A percentile compares a stretch with the other conserved stretches of the same genome.
These are phyloP conservation scores for Trichacis sp. DNA, from an alignment of 2,888 invertebrate genomes.

Conservation along the genomic window DNA sequence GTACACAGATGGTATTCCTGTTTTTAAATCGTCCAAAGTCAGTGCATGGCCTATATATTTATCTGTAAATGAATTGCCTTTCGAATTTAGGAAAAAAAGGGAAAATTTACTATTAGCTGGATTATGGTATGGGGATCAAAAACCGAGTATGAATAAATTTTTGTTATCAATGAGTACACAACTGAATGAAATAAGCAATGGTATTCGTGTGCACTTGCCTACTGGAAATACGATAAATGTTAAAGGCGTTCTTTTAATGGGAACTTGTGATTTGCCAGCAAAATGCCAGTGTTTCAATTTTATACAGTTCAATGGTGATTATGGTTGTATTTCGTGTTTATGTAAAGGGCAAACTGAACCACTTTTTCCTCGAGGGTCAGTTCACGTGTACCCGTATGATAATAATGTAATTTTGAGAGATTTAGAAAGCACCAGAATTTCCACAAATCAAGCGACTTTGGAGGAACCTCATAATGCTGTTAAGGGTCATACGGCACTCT, in stretches of 20 bases:
- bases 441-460: too few species aligned
- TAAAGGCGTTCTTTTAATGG: too few species aligned
- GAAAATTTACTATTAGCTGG: slow-evolving; percentile 44
- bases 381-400: too few species aligned
- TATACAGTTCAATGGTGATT: too few species aligned
- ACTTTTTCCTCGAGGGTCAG: not conserved
- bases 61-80: slow-evolving; percentile 44
- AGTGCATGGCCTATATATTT: slow-evolving; percentile 40
- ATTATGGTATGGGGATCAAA: slow-evolving; percentile 38
- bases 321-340: slow-evolving; percentile 23
- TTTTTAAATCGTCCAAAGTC: slow-evolving; percentile 37
- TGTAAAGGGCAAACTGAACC: slow-evolving; percentile 15
- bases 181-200: too few species aligned
- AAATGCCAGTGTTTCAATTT: too few species aligned
- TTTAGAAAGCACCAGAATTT: too few species aligned
- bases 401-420: too few species aligned
- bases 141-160: slow-evolving; percentile 13
- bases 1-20: slow-evolving; percentile 38
- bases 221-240: too few species aligned
- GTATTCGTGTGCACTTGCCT: too few species aligned
- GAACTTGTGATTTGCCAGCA: too few species aligned
- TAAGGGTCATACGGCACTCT: slow-evolving; percentile 18
- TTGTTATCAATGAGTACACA: too few species aligned
- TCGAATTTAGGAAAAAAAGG: slow-evolving; percentile 24
- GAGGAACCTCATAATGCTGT: slow-evolving; percentile 16